phyloP scores from a whole-genome alignment of 2,113 vertebrate species.

The Jacana jacana region DNA sequence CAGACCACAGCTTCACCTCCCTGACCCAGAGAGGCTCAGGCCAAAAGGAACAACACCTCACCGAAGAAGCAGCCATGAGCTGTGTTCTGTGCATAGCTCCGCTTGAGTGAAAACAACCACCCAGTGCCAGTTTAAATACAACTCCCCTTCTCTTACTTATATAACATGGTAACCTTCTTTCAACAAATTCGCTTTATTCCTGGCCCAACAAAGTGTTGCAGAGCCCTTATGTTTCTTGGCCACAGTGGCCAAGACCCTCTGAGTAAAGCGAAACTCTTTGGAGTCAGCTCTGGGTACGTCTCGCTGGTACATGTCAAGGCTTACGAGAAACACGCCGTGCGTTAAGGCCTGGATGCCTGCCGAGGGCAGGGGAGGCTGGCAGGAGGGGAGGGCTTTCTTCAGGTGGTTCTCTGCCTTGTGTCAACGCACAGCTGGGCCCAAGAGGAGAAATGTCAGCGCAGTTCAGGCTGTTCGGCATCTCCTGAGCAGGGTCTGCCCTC shows the following conservation, averaged over 20 bases:
- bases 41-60: slow-evolving; percentile 66
- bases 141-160: slow-evolving; percentile 31
- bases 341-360: background rate
- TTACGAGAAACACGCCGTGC: background rate
- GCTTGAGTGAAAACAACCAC: slow-evolving; percentile 54
- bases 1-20: background rate
- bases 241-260: background rate
- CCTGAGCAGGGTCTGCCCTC: background rate
- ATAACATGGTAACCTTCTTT: slow-evolving; percentile 50
- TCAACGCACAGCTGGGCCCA: background rate
- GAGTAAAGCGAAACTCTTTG: background rate
- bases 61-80: slow-evolving; percentile 13
- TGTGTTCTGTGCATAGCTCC: slow-evolving; percentile 22
- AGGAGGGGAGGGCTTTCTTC: background rate
- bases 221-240: slow-evolving; percentile 45
- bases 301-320: background rate
- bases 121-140: slow-evolving; percentile 64
- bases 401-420: background rate
- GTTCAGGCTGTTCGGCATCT: background rate
- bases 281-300: background rate
- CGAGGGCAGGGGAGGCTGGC: slow-evolving; percentile 19
- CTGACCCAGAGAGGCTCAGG: background rate
- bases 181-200: slow-evolving; percentile 17
- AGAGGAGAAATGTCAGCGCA: background rate
- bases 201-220: background rate